Conservation (phyloP, 2,113 vertebrate genomes). For the Atlantisia rogersi region DNA sequence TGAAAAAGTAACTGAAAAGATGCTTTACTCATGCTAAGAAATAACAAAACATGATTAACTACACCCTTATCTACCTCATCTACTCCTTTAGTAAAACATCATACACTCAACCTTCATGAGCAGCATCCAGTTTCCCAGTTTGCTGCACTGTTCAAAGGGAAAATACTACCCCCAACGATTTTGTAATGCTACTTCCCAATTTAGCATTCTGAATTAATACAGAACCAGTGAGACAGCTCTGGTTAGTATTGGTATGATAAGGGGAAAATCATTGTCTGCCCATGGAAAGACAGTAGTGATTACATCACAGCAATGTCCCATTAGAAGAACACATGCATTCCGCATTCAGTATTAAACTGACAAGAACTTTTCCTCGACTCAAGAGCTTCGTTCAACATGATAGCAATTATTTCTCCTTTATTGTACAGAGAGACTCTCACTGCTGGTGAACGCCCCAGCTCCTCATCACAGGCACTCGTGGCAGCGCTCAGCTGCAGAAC, state of each 20-base stretch:
- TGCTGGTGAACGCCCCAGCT: not conserved
- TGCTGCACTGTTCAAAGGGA: not conserved
- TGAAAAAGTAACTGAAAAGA: not conserved
- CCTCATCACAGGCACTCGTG: no score
- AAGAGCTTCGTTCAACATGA: not conserved
- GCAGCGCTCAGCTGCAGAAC: not conserved
- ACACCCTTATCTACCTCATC: not conserved
- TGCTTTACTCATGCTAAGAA: not conserved
- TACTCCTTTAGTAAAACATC: not conserved
- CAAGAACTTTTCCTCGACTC: not conserved
- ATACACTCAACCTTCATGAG: not conserved
- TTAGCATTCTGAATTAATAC: not conserved
- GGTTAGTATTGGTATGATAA: not conserved
- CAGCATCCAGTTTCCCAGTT: not conserved
- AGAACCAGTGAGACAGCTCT: not conserved
- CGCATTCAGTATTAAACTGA: not conserved
- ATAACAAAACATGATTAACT: not conserved
- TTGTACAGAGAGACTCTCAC: not conserved
- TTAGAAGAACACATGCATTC: not conserved
- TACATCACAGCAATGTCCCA: not conserved
- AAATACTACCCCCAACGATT: not conserved
- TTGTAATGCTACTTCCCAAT: fast-evolving
- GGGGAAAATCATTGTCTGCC: not conserved
- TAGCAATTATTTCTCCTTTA: not conserved
- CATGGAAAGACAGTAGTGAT: not conserved